Percentiles rank a stretch among this genome's conserved stretches.
Evolutionary conservation across 2,113 vertebrate genomes (phyloP).

Genomic region (Solea senegalensis): DNA sequence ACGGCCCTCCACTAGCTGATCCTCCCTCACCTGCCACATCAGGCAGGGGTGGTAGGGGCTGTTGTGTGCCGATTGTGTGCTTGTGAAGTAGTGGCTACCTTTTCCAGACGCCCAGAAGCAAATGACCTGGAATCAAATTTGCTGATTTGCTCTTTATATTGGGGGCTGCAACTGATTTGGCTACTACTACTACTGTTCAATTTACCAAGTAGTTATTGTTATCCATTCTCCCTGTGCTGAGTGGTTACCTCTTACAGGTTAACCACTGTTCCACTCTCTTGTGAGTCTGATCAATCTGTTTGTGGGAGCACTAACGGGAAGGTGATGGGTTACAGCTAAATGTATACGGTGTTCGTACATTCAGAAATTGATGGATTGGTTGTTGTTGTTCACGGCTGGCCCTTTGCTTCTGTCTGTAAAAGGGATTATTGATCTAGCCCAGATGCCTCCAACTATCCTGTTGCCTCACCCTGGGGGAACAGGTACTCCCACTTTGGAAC

Average conservation of each 20-base stretch:
- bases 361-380: slow-evolving; percentile 72
- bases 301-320: slow-evolving; percentile 56
- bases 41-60: slow-evolving; percentile 42
- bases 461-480: slow-evolving; percentile 97
- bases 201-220: slow-evolving; percentile 40
- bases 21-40: slow-evolving; percentile 34
- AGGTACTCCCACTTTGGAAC: slow-evolving; percentile 96
- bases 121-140: slow-evolving; percentile 79
- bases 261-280: slow-evolving; percentile 61
- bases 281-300: slow-evolving; percentile 67
- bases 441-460: slow-evolving; percentile 98
- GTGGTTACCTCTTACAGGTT: slow-evolving; percentile 67
- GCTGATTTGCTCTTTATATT: slow-evolving; percentile 57
- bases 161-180: slow-evolving; percentile 68
- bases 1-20: slow-evolving; percentile 48
- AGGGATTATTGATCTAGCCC: slow-evolving; percentile 99
- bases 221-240: slow-evolving; percentile 60
- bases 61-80: slow-evolving; percentile 58
- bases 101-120: slow-evolving; percentile 87
- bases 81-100: slow-evolving; percentile 83
- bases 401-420: slow-evolving; percentile 86
- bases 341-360: slow-evolving; percentile 65
- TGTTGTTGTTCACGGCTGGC: slow-evolving; percentile 82
- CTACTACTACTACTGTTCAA: slow-evolving; percentile 36
- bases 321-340: slow-evolving; percentile 62